Base-by-base conservation (phyloP, 2,113 vertebrate species). In the Aegypius monachus region DNA sequence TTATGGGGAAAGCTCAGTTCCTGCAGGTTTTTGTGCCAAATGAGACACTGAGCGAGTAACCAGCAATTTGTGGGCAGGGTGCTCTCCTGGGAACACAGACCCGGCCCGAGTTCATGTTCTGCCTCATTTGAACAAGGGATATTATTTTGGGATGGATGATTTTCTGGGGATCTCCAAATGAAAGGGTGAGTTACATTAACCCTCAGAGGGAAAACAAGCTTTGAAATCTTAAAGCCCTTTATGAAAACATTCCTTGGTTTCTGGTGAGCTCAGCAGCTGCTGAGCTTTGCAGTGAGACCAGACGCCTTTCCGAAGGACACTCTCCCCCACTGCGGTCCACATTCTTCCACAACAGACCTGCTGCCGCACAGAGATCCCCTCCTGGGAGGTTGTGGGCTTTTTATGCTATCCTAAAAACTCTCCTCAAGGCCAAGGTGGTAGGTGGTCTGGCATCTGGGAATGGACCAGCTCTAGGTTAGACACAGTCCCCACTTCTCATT, bases 31-130 rank as follows among this genome's bases (percentile, higher is more conserved):
- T 38, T 15, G 47, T 6, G 42, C 38, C 47, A 83, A 62, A 48
- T 1, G 17, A 82, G 83, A 45, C 0, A 3, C 65, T 0, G 3
- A 81, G 56, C 0, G 11, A 86, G 43, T 9, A 88, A 32, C 40
- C 31, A 2, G 68, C 83, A 93, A 91, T 95, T 93, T 95, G 95
- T 53, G 94, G 95, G 94, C 73, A 81, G 79, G 81, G 73, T 10
- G 67, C 56, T 77, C 0, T 61, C 58, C 86, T 42, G 95, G 77
- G 71, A 81, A 56, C 1, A 2, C 81, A 40, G 78, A 29, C 40
- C 81, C 73, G 42, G 66, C 26, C 80, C 3, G 0, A 26, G 45
- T 9, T 70, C 74, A 2, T 3, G 52, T 16, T 22, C 65, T 62
- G 40, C 53, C 79, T 84, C n/a, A 2, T 23, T 55, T 32, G 42